phyloP scores from a whole-genome alignment of 2,888 invertebrate species.

The Celastrina argiolus region DNA sequence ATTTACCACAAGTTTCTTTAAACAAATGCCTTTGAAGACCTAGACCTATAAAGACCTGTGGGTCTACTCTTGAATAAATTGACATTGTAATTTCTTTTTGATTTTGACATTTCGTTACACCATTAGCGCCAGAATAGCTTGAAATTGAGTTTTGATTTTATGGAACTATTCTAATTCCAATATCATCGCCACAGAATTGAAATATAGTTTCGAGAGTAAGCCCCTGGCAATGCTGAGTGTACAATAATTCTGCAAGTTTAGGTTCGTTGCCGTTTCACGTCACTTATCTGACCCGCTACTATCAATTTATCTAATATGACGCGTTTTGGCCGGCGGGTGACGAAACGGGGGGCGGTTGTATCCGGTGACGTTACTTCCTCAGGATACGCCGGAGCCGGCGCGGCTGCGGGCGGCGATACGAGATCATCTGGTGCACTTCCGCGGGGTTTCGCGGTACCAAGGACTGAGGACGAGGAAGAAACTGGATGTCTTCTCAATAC shows the following conservation, averaged over 20 bases:
- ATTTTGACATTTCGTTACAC: no score
- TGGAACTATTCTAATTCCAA: no score
- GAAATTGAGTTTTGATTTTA: no score
- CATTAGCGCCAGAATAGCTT: no score
- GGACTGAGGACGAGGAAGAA: conserved; percentile 7
- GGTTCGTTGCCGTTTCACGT: background rate
- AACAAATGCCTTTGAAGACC: background rate
- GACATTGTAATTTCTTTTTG: no score
- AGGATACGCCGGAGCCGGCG: conserved; percentile 51
- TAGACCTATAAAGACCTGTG: background rate
- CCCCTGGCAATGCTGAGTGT: background rate
- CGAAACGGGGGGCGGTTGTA: conserved; percentile 53
- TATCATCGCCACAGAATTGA: no score
- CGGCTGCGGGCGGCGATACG: conserved; percentile 62
- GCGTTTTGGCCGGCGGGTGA: conserved; percentile 3
- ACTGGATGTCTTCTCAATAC: no score
- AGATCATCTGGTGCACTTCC: conserved; percentile 60
- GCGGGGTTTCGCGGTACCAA: conserved; percentile 52
- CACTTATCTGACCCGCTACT: background rate
- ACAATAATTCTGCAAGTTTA: no score
- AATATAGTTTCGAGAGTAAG: no score
- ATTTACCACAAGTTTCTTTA: background rate
- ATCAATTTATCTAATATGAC: conserved; percentile 11
- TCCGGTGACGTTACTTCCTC: conserved; percentile 75
- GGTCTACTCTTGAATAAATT: no score